Evolutionary conservation across 2,113 vertebrate species (phyloP).

Genomic region (Phrynocephalus versicolor): DNA sequence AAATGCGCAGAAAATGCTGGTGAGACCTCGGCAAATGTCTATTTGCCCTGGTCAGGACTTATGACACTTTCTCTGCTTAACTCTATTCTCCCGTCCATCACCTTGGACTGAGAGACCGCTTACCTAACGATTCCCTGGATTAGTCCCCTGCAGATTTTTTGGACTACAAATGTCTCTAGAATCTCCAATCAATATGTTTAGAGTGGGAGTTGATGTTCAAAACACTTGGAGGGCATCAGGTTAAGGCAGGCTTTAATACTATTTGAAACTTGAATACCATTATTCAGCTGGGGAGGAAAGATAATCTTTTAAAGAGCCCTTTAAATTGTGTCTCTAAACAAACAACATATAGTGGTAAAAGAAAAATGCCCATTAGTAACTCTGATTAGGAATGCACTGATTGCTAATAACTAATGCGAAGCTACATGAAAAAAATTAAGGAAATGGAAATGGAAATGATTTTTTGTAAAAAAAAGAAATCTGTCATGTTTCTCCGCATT

Average conservation of each 20-base stretch:
- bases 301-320: not conserved
- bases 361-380: slow-evolving; percentile 2
- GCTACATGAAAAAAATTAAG: not conserved
- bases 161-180: too few relatives aligned
- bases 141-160: too few relatives aligned
- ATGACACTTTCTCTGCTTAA: not conserved
- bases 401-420: not conserved
- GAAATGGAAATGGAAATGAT: not conserved
- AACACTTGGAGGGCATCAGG: not conserved
- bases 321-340: not conserved
- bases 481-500: too few relatives aligned
- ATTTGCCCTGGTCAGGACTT: not conserved
- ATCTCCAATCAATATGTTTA: too few relatives aligned
- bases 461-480: not conserved
- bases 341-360: not conserved
- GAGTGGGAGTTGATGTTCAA: not conserved
- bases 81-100: not conserved
- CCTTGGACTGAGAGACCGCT: not conserved
- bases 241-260: too few relatives aligned
- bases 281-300: not conserved
- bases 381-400: too few relatives aligned
- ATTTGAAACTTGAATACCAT: too few relatives aligned
- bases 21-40: too few relatives aligned
- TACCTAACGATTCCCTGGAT: too few relatives aligned
- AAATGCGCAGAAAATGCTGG: too few relatives aligned